These are phyloP conservation scores for Argopecten irradians DNA, from an alignment of 1,140 invertebrate genomes.

Conservation along the genomic window DNA sequence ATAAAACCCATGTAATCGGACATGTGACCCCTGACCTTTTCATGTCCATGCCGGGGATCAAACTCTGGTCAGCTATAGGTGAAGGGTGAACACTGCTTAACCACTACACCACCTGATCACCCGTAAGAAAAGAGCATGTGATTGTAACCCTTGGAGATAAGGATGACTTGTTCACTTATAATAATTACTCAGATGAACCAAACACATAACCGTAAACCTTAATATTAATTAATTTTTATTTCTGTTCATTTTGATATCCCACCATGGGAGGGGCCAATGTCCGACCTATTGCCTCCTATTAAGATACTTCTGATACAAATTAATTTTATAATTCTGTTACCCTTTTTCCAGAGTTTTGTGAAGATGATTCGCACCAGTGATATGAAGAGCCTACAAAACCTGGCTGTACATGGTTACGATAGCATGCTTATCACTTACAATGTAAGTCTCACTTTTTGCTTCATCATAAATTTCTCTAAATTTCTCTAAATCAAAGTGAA, in stretches of 20 bases:
- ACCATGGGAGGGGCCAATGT: no score
- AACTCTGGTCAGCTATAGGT: no score
- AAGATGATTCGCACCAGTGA: slow-evolving; percentile 57
- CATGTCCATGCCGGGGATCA: no score
- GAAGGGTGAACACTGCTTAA: no score
- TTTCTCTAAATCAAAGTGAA: no score
- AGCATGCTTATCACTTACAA: slow-evolving; percentile 62
- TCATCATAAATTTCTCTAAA: no score
- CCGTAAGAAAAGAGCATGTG: no score
- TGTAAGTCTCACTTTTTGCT: slow-evolving; percentile 52
- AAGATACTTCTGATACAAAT: neutral
- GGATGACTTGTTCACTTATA: neutral
- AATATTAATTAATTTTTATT: neutral
- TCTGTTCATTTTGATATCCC: neutral
- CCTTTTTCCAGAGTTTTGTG: slow-evolving; percentile 51
- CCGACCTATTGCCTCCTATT: neutral
- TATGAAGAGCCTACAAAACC: slow-evolving; percentile 49
- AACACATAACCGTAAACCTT: neutral
- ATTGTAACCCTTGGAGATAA: no score
- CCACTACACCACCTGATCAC: no score
- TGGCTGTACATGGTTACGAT: slow-evolving; percentile 62
- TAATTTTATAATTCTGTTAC: neutral
- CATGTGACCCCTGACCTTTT: no score
- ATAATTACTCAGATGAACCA: neutral
- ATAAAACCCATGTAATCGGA: no score